A percentile compares a stretch with the other conserved stretches of the same genome.
Conservation (phyloP, 2,797 vertebrate species). For the Ctenopoma kingsleyae region DNA sequence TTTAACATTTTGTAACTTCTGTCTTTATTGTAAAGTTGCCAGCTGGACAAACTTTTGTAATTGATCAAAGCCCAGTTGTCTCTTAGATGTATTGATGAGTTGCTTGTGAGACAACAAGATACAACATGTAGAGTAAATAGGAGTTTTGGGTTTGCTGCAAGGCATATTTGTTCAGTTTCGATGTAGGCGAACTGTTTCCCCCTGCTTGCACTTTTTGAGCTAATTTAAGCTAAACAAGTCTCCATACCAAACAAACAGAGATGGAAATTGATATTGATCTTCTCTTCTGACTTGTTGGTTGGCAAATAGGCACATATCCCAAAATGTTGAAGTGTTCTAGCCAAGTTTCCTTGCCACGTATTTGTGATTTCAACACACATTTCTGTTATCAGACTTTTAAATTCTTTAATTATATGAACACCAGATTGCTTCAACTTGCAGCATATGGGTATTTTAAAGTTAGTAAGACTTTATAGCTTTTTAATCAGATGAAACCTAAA, state of each 20-base stretch:
- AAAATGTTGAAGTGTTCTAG: slow-evolving; percentile 26
- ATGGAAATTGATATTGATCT: slow-evolving; percentile 56
- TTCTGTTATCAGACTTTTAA: slow-evolving; percentile 11
- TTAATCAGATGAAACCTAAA: background rate
- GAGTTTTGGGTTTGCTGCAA: slow-evolving; percentile 24
- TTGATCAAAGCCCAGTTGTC: slow-evolving; percentile 44
- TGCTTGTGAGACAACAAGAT: slow-evolving; percentile 38
- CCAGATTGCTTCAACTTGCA: slow-evolving; percentile 12
- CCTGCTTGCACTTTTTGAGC: slow-evolving; percentile 48
- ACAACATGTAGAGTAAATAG: slow-evolving; percentile 40
- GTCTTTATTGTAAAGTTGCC: slow-evolving; percentile 44
- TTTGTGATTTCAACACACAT: background rate
- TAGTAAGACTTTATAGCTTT: background rate
- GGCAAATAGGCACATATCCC: slow-evolving; percentile 39
- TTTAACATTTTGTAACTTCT: slow-evolving; percentile 22
- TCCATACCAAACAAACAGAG: slow-evolving; percentile 33
- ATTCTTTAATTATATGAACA: slow-evolving; percentile 10
- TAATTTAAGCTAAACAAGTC: slow-evolving; percentile 58
- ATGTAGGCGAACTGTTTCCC: slow-evolving; percentile 33
- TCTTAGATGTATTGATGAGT: slow-evolving; percentile 37
- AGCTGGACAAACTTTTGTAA: slow-evolving; percentile 31
- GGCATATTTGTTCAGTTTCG: slow-evolving; percentile 33
- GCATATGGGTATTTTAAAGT: slow-evolving; percentile 17
- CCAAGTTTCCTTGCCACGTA: background rate
- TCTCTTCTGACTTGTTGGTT: slow-evolving; percentile 35